Percentiles rank a stretch among this genome's conserved stretches.
phyloP scores from a whole-genome alignment of 2,113 vertebrate species.

The Mionectes macconnelli region DNA sequence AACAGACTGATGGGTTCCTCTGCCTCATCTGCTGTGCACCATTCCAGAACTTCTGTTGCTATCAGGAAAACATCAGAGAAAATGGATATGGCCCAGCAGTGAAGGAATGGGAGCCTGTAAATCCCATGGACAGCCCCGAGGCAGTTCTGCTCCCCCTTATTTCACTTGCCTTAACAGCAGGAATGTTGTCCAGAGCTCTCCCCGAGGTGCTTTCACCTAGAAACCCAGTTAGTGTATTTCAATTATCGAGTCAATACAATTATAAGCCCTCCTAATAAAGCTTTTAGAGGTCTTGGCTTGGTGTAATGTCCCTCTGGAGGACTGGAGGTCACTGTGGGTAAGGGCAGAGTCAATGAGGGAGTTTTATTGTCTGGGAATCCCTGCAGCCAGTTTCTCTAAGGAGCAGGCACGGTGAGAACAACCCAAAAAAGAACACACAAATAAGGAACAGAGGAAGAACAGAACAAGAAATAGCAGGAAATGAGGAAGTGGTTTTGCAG shows the following conservation, averaged over 20 bases:
- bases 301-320: not conserved
- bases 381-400: not conserved
- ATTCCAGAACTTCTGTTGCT: rapidly evolving
- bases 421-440: not conserved
- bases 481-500: not conserved
- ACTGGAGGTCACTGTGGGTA: not conserved
- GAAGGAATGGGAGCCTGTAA: not conserved
- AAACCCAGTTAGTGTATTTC: conserved; percentile 26
- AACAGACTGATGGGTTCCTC: not conserved
- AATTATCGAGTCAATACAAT: not conserved
- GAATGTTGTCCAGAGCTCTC: not conserved
- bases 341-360: not conserved
- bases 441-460: not conserved
- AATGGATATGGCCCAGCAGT: not conserved
- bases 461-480: not conserved
- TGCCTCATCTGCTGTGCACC: rapidly evolving
- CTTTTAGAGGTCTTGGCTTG: not conserved
- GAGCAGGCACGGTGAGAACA: rapidly evolving
- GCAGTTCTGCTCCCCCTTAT: not conserved
- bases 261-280: not conserved
- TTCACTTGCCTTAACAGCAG: not conserved
- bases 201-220: not conserved
- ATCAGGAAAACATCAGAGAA: not conserved
- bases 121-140: not conserved
- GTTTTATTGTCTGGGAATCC: not conserved